A percentile compares a stretch with the other conserved stretches of the same genome.
These are phyloP conservation scores for Drosophila leontia DNA, from an alignment of 1,140 invertebrate species.

Conservation along the genomic window DNA sequence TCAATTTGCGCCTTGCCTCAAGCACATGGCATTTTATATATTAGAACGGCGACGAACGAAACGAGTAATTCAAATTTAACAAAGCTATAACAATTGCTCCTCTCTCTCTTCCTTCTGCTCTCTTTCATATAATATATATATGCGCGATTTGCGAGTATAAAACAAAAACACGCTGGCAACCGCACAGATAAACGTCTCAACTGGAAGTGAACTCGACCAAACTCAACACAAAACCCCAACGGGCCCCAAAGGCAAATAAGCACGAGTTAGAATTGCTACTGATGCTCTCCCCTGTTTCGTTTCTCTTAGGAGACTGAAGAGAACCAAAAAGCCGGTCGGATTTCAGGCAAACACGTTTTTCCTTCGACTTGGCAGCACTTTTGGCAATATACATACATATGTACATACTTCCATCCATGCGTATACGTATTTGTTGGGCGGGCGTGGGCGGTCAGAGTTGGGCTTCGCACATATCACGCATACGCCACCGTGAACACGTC, in stretches of 20 bases:
- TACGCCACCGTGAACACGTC: conserved; percentile 55
- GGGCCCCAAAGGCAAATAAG: conserved; percentile 58
- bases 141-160: conserved; percentile 47
- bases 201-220: conserved; percentile 74
- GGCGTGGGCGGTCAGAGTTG: conserved; percentile 37
- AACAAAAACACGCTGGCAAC: conserved; percentile 60
- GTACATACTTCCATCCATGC: neutral
- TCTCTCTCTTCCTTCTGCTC: conserved; percentile 37
- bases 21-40: conserved; percentile 63
- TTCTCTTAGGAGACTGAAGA: conserved; percentile 27
- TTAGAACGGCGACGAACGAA: conserved; percentile 52
- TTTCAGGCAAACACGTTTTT: conserved; percentile 43
- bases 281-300: neutral
- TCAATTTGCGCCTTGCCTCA: conserved; percentile 62
- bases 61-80: conserved; percentile 76
- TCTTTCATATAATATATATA: conserved; percentile 47
- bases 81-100: conserved; percentile 47
- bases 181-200: conserved; percentile 83
- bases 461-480: conserved; percentile 47
- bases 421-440: conserved; percentile 15
- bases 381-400: conserved; percentile 31
- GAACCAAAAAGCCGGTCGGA: conserved; percentile 33
- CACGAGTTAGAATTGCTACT: conserved; percentile 68
- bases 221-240: conserved; percentile 35
- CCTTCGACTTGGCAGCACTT: neutral